Base-by-base conservation (phyloP, 2,113 vertebrate species). In the Mus spicilegus region DNA sequence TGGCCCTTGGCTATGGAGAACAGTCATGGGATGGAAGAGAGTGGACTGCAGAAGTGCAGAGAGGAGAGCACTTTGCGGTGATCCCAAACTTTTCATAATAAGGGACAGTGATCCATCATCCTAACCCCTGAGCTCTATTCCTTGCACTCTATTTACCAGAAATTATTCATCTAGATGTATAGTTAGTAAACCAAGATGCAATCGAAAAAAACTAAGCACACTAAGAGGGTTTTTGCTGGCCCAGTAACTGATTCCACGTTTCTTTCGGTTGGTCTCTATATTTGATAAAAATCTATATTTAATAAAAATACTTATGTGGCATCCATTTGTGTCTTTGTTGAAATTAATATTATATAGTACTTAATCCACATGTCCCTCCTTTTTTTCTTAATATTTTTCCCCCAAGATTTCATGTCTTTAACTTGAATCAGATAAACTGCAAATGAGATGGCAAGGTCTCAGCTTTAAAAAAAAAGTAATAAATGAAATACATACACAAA, bases 361-460 rank as follows among this genome's bases (percentile, higher is more conserved):
- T 88, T 65, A 61, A 91, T 72, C 26, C 75, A 36, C 2, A 17
- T 69, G 49, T 54, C 51, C 22, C 36, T 36, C 3, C 5, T 51
- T 28, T 49, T 96, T 76, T 42, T 82, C 20, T 51, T 95, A 36
- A 12, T 10, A 93, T 95, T 63, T 89, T 89, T 96, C 51, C 2
- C 22, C 63, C 30, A 89, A 95, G 17, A 84, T 58, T 94, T 96
- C 39, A 87, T 90, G 96, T n/a, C 30, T 96, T 51, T 97, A 51
- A 91, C 19, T 78, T 80, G 82, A 97, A 93, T 73, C 90, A 94
- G 58, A 92, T 54, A 89, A 90, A 94, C 12, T 94, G 96, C 76
- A 93, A 39, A 78, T 19, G 78, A 81, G n/a, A 88, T 73, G 70
- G 36, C 69, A 17, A 30, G 24, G 89, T 11, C 56, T 95, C 5